These are phyloP conservation scores for Amiota minor DNA, from an alignment of 2,888 invertebrate genomes.

Conservation along the genomic window DNA sequence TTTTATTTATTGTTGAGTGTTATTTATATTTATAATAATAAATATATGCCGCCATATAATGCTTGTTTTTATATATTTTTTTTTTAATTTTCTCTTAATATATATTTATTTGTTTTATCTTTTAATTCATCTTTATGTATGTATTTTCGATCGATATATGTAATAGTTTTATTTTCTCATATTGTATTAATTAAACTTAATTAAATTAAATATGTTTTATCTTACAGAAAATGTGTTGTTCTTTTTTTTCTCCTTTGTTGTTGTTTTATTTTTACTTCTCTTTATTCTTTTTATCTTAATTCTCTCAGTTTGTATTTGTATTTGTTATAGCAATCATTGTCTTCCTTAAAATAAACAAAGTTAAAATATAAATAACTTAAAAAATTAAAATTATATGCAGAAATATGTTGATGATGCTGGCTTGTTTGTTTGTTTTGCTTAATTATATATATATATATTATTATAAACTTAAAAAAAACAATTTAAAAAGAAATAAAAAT, in stretches of 20 bases:
- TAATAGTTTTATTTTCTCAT: slow-evolving; percentile 1
- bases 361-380: slow-evolving; percentile 12
- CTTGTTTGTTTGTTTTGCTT: slow-evolving; percentile 41
- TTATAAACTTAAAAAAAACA: slow-evolving; percentile 18
- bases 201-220: background rate
- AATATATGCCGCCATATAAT: slow-evolving; percentile 21
- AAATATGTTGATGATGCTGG: slow-evolving; percentile 42
- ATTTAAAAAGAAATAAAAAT: slow-evolving; percentile 4
- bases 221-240: background rate
- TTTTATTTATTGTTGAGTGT: slow-evolving; percentile 26
- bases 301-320: background rate
- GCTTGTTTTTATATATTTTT: too few relatives aligned
- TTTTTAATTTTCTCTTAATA: too few relatives aligned
- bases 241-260: background rate
- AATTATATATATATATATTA: slow-evolving; percentile 12
- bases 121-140: slow-evolving; percentile 23
- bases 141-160: slow-evolving; percentile 1
- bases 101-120: slow-evolving; percentile 4
- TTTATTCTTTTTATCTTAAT: background rate
- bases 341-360: slow-evolving; percentile 4
- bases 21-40: slow-evolving; percentile 21
- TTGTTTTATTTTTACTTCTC: background rate
- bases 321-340: slow-evolving; percentile 11
- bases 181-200: background rate
- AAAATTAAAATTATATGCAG: slow-evolving; percentile 26